phyloP scores from a whole-genome alignment of 1,140 invertebrate species.

The Aradophagus sp. region DNA sequence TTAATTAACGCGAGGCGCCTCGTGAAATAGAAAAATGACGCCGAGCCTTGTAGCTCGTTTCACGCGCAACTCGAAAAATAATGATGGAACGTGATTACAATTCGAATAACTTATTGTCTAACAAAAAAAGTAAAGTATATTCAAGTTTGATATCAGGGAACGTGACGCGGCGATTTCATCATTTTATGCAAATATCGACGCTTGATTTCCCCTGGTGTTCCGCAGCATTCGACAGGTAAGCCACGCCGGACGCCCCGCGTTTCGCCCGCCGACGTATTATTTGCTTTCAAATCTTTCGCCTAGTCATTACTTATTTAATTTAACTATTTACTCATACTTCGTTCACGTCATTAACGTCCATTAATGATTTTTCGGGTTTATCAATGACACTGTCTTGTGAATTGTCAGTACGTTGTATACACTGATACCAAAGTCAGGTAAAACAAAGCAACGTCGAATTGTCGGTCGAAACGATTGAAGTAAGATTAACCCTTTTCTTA shows the following conservation, averaged over 20 bases:
- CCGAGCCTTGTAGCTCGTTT: slow-evolving; percentile 9
- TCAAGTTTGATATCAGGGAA: slow-evolving; percentile 60
- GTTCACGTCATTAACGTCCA: slow-evolving; percentile 11
- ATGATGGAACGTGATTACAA: slow-evolving; percentile 55
- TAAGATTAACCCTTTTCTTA: too few species aligned
- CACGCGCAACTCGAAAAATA: slow-evolving; percentile 38
- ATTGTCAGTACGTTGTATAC: too few species aligned
- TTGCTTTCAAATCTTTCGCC: slow-evolving; percentile 21
- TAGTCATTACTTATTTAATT: slow-evolving; percentile 44
- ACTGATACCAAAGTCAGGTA: too few species aligned
- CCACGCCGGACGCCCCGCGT: slow-evolving; percentile 19
- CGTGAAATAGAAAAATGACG: slow-evolving; percentile 27
- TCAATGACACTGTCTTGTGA: too few species aligned
- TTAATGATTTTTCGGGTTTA: too few species aligned
- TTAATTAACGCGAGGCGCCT: slow-evolving; percentile 16
- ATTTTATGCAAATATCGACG: slow-evolving; percentile 75
- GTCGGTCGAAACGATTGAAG: too few species aligned
- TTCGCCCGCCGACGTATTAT: slow-evolving; percentile 40
- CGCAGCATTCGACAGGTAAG: slow-evolving; percentile 45
- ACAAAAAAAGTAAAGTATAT: slow-evolving; percentile 56
- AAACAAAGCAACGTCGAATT: too few species aligned
- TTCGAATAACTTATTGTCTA: slow-evolving; percentile 53
- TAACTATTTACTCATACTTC: slow-evolving; percentile 39
- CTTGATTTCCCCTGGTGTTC: slow-evolving; percentile 74
- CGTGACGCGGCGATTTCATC: slow-evolving; percentile 70